Evolutionary conservation across 2,113 vertebrate genomes (phyloP).

Genomic region (Setophaga petechia): DNA sequence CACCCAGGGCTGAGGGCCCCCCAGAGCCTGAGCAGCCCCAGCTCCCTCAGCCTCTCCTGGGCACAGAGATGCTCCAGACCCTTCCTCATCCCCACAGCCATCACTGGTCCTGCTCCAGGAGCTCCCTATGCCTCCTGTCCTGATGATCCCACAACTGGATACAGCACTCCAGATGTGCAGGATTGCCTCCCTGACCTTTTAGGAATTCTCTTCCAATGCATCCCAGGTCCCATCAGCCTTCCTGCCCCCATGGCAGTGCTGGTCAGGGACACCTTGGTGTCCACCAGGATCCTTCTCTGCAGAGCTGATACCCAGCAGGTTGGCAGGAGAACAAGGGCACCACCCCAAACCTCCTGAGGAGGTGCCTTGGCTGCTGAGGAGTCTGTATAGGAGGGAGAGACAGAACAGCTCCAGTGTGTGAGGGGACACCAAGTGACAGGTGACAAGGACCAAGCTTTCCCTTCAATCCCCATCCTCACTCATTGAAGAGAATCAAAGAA

Average conservation of each 20-base stretch:
- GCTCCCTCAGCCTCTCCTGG: background rate
- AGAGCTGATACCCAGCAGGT: background rate
- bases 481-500: background rate
- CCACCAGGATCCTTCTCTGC: background rate
- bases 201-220: background rate
- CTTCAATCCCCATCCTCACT: background rate
- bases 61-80: background rate
- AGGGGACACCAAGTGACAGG: background rate
- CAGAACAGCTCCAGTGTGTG: background rate
- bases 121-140: background rate
- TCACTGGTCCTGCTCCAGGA: fast-evolving
- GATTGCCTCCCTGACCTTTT: background rate
- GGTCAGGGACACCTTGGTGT: background rate
- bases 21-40: background rate
- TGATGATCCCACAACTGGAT: background rate
- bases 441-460: background rate
- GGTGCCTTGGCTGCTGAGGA: background rate
- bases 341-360: background rate
- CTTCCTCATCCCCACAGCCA: background rate
- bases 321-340: background rate
- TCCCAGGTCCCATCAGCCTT: too few species aligned
- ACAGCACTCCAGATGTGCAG: background rate
- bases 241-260: background rate
- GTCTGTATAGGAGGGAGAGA: background rate
- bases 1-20: background rate